These are phyloP conservation scores for Toxotes lorentzi DNA, from an alignment of 2,797 vertebrate genomes.

Conservation along the genomic window DNA sequence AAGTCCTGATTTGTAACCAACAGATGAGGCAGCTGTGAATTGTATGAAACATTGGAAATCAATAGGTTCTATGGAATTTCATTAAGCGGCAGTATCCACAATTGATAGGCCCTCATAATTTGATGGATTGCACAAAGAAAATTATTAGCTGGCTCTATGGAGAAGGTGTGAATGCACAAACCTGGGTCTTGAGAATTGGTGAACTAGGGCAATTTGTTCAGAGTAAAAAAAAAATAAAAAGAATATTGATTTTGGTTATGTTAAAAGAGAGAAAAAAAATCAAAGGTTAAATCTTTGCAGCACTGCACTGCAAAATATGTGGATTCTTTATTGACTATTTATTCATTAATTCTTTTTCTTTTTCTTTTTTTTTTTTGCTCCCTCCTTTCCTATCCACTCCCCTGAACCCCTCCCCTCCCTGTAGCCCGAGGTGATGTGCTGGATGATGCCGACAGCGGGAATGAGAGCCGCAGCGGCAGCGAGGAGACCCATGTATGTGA, in stretches of 20 bases:
- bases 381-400: constrained; percentile 43
- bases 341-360: constrained; percentile 83
- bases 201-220: constrained; percentile 96
- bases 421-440: constrained; percentile 91
- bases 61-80: constrained; percentile 99
- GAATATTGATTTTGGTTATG: constrained; percentile 95
- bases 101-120: constrained; percentile 99
- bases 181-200: constrained; percentile 89
- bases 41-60: constrained; percentile 99
- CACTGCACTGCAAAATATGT: constrained; percentile 84
- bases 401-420: constrained; percentile 65
- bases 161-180: constrained; percentile 89
- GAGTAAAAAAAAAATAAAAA: constrained; percentile 86
- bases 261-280: constrained; percentile 86
- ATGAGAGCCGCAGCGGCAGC: constrained; percentile 95
- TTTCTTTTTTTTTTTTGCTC: constrained; percentile 65
- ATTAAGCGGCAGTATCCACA: constrained; percentile 99
- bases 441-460: constrained; percentile 94
- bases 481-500: constrained; percentile 97
- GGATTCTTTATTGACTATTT: constrained; percentile 87
- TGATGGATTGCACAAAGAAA: constrained; percentile 99
- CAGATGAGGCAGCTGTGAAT: constrained; percentile 95
- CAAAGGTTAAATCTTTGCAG: constrained; percentile 86
- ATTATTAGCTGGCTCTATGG: constrained; percentile 95
- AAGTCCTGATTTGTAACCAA: constrained; percentile 96